phyloP scores from a whole-genome alignment of 2,888 invertebrate species.

The Steinernema carpocapsae region DNA sequence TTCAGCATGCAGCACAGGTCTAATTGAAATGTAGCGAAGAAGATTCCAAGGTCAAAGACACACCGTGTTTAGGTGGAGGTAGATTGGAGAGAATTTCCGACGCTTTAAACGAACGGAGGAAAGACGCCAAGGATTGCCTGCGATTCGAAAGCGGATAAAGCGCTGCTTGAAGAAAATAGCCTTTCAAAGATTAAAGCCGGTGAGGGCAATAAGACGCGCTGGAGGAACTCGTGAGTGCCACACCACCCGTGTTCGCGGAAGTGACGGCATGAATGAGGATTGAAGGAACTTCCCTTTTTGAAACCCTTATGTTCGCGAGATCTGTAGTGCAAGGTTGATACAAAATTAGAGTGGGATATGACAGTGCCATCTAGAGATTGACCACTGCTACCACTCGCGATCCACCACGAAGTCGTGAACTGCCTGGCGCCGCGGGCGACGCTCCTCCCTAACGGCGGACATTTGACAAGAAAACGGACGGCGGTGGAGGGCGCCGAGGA shows the following conservation, averaged over 20 bases:
- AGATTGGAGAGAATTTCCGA: background rate
- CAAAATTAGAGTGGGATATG: slow-evolving; percentile 35
- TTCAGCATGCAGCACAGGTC: slow-evolving; percentile 5
- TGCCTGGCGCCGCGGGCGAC: slow-evolving; percentile 34
- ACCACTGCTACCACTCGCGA: slow-evolving; percentile 34
- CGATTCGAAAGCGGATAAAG: too few species aligned
- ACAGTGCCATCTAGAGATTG: slow-evolving; percentile 35
- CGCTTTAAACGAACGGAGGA: too few species aligned
- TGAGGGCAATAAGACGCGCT: too few species aligned
- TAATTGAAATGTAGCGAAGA: slow-evolving; percentile 35
- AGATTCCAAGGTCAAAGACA: slow-evolving; percentile 7
- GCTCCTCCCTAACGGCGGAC: slow-evolving; percentile 12
- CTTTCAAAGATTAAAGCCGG: too few species aligned
- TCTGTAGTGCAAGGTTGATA: background rate
- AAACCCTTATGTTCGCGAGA: background rate
- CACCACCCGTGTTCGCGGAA: too few species aligned
- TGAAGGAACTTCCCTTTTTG: too few species aligned
- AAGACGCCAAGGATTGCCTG: too few species aligned
- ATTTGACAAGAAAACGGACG: slow-evolving; percentile 14
- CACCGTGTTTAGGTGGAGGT: slow-evolving; percentile 17
- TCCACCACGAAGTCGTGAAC: slow-evolving; percentile 35
- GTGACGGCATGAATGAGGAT: too few species aligned
- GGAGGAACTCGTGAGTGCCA: too few species aligned
- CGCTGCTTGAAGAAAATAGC: too few species aligned
- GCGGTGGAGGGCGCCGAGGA: background rate